phyloP scores from a whole-genome alignment of 2,888 invertebrate genomes.

The Hydrotaea diabolus region DNA sequence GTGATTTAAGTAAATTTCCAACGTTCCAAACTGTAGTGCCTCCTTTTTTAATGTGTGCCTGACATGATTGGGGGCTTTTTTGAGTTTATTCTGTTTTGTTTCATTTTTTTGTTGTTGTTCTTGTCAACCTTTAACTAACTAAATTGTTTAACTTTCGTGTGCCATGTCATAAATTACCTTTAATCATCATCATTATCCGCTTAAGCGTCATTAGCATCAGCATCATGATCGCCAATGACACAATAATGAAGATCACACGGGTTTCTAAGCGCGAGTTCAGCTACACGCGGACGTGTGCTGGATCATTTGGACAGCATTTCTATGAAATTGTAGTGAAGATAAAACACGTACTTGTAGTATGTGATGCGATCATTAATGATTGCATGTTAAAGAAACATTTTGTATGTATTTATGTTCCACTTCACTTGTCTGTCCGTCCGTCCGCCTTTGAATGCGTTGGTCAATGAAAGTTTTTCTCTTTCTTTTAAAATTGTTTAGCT shows the following conservation, averaged over 20 bases:
- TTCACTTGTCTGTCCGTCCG: neutral
- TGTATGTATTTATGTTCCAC: conserved; percentile 3
- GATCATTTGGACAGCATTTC: neutral
- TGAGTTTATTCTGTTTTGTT: conserved; percentile 5
- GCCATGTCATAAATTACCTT: neutral
- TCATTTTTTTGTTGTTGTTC: neutral
- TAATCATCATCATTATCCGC: conserved; percentile 1
- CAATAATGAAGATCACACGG: too few species aligned
- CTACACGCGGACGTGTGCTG: neutral
- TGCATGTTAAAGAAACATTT: conserved; percentile 8
- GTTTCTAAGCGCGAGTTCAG: neutral
- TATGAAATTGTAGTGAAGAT: neutral
- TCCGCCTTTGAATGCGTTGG: neutral
- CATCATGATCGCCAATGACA: too few species aligned
- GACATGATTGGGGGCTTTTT: too few species aligned
- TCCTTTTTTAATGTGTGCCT: neutral
- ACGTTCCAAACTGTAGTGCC: too few species aligned
- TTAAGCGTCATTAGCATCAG: neutral
- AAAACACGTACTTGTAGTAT: neutral
- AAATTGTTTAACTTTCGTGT: neutral
- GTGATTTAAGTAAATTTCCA: too few species aligned
- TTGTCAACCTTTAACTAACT: too few species aligned
- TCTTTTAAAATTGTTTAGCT: conserved; percentile 40
- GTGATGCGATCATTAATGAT: neutral
- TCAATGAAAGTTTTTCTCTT: conserved; percentile 48